Conservation (phyloP, 1,140 invertebrate genomes). For the Psilanteris sp. region DNA sequence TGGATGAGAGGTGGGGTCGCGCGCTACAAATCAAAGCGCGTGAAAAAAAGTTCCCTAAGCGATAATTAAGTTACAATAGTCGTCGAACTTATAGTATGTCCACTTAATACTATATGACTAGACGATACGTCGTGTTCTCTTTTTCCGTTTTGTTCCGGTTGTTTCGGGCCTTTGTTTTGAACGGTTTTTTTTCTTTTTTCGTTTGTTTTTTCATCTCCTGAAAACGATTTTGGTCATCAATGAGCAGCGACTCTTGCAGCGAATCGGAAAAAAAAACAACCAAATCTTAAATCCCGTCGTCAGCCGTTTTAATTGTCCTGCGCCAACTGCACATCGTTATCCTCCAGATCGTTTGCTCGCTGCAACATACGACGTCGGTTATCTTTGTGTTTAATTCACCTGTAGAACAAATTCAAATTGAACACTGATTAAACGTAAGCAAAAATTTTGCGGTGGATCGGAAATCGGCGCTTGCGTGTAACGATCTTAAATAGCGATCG, state of each 20-base stretch:
- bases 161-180: background rate
- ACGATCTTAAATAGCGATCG: too few species aligned
- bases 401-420: constrained; percentile 1
- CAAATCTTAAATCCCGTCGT: constrained; percentile 14
- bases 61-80: too few species aligned
- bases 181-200: background rate
- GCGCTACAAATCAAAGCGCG: too few species aligned
- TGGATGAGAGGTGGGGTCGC: too few species aligned
- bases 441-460: too few species aligned
- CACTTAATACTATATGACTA: constrained; percentile 73
- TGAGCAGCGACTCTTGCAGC: constrained; percentile 40
- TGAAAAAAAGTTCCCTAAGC: constrained; percentile 55
- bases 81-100: too few species aligned
- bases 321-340: constrained; percentile 30
- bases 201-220: too few species aligned
- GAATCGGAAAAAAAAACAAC: constrained; percentile 25
- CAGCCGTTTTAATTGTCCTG: constrained; percentile 35
- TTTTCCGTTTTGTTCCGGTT: constrained; percentile 37
- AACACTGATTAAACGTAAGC: too few species aligned
- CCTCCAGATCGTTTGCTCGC: constrained; percentile 9
- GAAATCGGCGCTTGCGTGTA: too few species aligned
- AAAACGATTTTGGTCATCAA: constrained; percentile 14
- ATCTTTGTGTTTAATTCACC: constrained; percentile 1
- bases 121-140: constrained; percentile 68
- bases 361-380: constrained; percentile 17